Evolutionary conservation across 1,140 invertebrate genomes (phyloP).

Genomic region (Zaprionus vittiger): DNA sequence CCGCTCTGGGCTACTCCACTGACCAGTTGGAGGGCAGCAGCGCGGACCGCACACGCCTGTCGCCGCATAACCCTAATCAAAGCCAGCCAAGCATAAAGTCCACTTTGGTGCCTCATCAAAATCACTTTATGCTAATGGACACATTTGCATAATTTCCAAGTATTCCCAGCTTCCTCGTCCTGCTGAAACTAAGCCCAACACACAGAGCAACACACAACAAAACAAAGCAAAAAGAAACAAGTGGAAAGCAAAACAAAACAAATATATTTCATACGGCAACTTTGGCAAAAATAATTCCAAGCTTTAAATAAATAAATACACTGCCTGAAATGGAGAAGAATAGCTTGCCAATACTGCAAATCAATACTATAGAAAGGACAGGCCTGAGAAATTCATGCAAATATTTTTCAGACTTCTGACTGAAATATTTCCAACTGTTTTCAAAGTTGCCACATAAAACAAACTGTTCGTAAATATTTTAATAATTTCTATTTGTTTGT

Average conservation of each 20-base stretch:
- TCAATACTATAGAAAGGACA: background rate
- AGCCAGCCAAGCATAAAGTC: constrained; percentile 77
- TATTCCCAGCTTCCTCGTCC: constrained; percentile 16
- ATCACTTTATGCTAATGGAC: constrained; percentile 79
- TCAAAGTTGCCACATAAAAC: background rate
- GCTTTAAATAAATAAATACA: constrained; percentile 56
- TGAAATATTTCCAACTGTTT: background rate
- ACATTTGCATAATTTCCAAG: constrained; percentile 77
- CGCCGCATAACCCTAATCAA: constrained; percentile 75
- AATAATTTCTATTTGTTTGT: background rate
- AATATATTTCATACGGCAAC: constrained; percentile 55
- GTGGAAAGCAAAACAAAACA: constrained; percentile 16
- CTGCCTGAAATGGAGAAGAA: background rate
- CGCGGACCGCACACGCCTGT: constrained; percentile 13
- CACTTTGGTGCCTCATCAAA: constrained; percentile 80
- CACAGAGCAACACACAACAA: background rate
- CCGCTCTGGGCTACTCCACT: background rate
- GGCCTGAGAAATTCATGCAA: background rate
- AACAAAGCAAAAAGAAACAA: constrained; percentile 15
- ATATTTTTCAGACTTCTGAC: background rate
- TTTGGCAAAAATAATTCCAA: constrained; percentile 45
- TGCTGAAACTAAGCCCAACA: background rate
- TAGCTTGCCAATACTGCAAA: background rate
- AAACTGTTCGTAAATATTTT: background rate
- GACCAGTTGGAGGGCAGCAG: background rate